Evolutionary conservation across 1,140 invertebrate species (phyloP).

Genomic region (Amphibalanus amphitrite): DNA sequence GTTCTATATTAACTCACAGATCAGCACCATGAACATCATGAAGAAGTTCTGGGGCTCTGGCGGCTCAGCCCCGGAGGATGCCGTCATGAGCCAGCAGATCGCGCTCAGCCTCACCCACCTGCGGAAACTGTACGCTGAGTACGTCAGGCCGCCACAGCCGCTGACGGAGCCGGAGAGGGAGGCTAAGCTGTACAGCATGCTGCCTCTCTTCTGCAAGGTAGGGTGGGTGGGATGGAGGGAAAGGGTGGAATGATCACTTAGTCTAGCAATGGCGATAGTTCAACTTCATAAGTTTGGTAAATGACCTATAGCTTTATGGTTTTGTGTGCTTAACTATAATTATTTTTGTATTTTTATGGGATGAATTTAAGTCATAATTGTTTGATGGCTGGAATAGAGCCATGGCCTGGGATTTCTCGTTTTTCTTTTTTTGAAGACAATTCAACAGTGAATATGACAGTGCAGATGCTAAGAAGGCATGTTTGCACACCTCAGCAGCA

Average conservation of each 20-base stretch:
- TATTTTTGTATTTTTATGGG: slow-evolving; percentile 11
- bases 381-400: too few species aligned
- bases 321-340: slow-evolving; percentile 14
- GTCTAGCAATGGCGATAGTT: not conserved
- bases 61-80: too few species aligned
- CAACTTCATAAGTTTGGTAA: not conserved
- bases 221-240: slow-evolving; percentile 20
- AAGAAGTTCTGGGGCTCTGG: too few species aligned
- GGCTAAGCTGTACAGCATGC: slow-evolving; percentile 91
- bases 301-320: slow-evolving; percentile 14
- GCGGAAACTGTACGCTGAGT: slow-evolving; percentile 88
- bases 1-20: too few species aligned
- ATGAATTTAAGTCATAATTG: not conserved
- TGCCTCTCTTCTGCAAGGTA: slow-evolving; percentile 97
- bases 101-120: slow-evolving; percentile 78
- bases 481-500: too few species aligned
- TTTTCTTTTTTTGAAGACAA: too few species aligned
- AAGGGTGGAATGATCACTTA: not conserved
- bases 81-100: slow-evolving; percentile 12
- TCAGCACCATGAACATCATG: too few species aligned
- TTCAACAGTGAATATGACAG: too few species aligned
- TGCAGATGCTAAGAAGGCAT: too few species aligned
- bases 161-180: slow-evolving; percentile 67
- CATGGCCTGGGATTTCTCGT: too few species aligned
- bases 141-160: slow-evolving; percentile 64